A percentile compares a stretch with the other conserved stretches of the same genome.
Conservation (phyloP, 92 coral and sea anemone species). For the Blastomussa wellsi region DNA sequence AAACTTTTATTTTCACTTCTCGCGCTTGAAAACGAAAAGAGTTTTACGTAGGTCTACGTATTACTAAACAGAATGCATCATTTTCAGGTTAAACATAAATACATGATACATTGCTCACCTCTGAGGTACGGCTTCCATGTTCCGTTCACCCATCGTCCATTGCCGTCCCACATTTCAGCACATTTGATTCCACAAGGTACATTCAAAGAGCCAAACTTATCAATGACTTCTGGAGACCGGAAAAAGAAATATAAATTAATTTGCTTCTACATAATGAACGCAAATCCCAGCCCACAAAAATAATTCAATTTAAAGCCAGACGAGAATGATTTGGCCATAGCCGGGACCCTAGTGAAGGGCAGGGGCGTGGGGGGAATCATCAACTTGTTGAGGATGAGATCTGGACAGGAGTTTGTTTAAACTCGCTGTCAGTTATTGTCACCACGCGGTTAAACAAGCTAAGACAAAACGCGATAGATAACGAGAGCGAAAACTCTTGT, state of each 20-base stretch:
- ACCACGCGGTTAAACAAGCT: background rate
- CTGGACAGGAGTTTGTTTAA: background rate
- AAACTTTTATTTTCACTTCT: too few relatives aligned
- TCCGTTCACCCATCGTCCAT: slow-evolving; percentile 65
- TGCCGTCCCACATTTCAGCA: slow-evolving; percentile 66
- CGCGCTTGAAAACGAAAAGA: too few relatives aligned
- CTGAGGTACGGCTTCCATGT: slow-evolving; percentile 62
- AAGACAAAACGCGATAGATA: too few relatives aligned
- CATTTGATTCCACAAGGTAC: slow-evolving; percentile 63
- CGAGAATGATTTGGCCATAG: too few relatives aligned
- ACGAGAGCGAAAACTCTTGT: too few relatives aligned
- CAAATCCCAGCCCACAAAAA: background rate
- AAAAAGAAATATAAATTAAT: background rate
- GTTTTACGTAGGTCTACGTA: too few relatives aligned
- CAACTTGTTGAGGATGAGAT: background rate
- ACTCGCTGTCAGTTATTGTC: background rate
- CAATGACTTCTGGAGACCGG: slow-evolving; percentile 23
- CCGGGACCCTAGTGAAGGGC: too few relatives aligned
- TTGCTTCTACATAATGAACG: background rate
- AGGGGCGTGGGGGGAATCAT: background rate
- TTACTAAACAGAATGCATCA: too few relatives aligned
- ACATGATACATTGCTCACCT: slow-evolving; percentile 11
- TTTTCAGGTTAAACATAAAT: too few relatives aligned
- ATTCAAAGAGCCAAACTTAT: slow-evolving; percentile 40
- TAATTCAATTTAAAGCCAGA: too few relatives aligned